Conservation (phyloP, 2,113 vertebrate species). For the Amia ocellicauda region DNA sequence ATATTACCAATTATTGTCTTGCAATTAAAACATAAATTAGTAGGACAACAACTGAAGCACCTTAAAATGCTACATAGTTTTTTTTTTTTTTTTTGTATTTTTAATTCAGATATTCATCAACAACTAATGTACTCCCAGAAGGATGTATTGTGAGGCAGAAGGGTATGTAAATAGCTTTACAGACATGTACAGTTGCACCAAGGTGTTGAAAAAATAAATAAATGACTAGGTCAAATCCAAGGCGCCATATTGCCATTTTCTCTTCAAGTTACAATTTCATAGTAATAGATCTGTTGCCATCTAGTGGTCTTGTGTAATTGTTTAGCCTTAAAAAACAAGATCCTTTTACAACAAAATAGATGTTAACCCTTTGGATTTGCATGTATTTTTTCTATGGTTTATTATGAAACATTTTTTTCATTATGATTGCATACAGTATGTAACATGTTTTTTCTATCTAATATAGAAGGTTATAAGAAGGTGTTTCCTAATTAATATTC, state of each 20-base stretch:
- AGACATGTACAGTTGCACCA: slow-evolving; percentile 35
- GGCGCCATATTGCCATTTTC: slow-evolving; percentile 52
- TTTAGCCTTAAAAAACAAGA: no score
- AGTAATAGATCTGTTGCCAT: slow-evolving; percentile 56
- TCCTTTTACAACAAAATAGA: no score
- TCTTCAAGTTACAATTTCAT: background rate
- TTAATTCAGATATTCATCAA: slow-evolving; percentile 49
- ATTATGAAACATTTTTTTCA: no score
- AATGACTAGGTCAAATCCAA: slow-evolving; percentile 63
- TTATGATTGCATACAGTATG: no score
- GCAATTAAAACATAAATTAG: no score
- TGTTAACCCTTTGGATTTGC: no score
- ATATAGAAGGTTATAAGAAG: slow-evolving; percentile 14
- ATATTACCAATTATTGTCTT: slow-evolving; percentile 20
- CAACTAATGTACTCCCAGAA: slow-evolving; percentile 3
- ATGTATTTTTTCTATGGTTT: no score
- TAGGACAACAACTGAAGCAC: slow-evolving; percentile 1
- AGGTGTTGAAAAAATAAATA: slow-evolving; percentile 41
- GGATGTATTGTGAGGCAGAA: background rate
- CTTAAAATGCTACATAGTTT: slow-evolving; percentile 40
- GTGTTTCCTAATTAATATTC: slow-evolving; percentile 1
- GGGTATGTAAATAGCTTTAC: slow-evolving; percentile 46
- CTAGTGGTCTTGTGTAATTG: slow-evolving; percentile 51
- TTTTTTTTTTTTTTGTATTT: slow-evolving; percentile 45
- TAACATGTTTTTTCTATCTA: slow-evolving; percentile 17